Percentiles rank a stretch among this genome's conserved stretches.
Conservation (phyloP, 2,888 invertebrate species). For the Cryptocheilus praepositus region DNA sequence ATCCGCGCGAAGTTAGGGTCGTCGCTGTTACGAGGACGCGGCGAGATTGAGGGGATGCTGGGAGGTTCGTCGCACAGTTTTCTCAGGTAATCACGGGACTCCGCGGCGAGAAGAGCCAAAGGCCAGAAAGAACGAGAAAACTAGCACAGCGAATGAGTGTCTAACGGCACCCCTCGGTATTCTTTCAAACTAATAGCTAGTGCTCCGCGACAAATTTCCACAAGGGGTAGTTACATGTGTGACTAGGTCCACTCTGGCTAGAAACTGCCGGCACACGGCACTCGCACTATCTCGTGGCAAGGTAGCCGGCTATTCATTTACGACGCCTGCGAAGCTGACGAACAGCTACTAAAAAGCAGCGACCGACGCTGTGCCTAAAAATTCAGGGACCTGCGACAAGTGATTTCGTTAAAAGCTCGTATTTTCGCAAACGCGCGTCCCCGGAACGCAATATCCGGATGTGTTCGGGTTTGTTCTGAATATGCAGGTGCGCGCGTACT, state of each 20-base stretch:
- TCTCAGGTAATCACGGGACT: slow-evolving; percentile 35
- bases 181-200: slow-evolving; percentile 44
- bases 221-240: slow-evolving; percentile 3
- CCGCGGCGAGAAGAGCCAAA: slow-evolving; percentile 14
- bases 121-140: slow-evolving; percentile 26
- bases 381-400: too few species aligned
- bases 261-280: slow-evolving; percentile 1
- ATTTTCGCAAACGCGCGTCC: too few species aligned
- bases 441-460: background rate
- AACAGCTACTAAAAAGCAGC: background rate
- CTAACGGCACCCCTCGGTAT: slow-evolving; percentile 38
- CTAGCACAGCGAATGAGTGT: slow-evolving; percentile 20
- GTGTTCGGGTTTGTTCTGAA: slow-evolving; percentile 5
- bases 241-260: slow-evolving; percentile 16
- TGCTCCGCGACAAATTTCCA: slow-evolving; percentile 24
- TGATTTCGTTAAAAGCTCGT: too few species aligned
- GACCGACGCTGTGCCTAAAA: too few species aligned
- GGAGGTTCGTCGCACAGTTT: slow-evolving; percentile 40
- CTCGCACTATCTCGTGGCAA: too few species aligned
- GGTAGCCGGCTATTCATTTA: too few species aligned
- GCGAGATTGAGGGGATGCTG: background rate
- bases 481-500: slow-evolving; percentile 22
- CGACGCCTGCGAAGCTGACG: too few species aligned
- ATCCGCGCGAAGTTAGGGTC: slow-evolving; percentile 34
- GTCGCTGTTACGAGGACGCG: slow-evolving; percentile 16